phyloP scores from a whole-genome alignment of 2,113 vertebrate genomes.

The Lagenorhynchus albirostris region DNA sequence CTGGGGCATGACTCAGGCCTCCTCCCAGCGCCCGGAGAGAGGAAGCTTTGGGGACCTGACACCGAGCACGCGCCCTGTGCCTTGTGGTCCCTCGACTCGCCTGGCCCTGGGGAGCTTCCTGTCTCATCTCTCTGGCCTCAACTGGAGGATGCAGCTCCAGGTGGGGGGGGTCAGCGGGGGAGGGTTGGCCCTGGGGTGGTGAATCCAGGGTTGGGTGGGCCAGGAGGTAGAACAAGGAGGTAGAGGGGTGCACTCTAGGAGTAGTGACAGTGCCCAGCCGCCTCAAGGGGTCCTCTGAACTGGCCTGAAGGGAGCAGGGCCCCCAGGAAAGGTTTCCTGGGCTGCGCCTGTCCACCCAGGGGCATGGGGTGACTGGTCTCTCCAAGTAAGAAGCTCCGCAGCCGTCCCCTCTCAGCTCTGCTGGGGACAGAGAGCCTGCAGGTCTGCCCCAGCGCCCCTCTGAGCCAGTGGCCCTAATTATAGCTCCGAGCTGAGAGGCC shows the following conservation, averaged over 20 bases:
- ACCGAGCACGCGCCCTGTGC: rapidly evolving
- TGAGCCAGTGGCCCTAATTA: not conserved
- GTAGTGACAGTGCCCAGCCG: rapidly evolving
- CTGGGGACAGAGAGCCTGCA: not conserved
- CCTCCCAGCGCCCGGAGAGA: rapidly evolving
- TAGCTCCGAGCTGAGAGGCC: not conserved
- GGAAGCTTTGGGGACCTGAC: rapidly evolving
- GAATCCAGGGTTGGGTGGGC: not conserved
- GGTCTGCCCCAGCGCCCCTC: not conserved
- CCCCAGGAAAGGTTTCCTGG: rapidly evolving
- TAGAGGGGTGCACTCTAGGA: rapidly evolving
- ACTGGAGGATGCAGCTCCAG: not conserved
- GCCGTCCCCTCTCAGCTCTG: rapidly evolving
- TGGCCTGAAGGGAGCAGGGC: rapidly evolving
- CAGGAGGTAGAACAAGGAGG: not conserved
- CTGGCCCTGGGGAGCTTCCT: not conserved
- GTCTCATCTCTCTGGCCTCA: rapidly evolving
- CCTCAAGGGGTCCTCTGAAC: not conserved
- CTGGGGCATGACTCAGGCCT: too few relatives aligned
- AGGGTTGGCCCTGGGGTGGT: not conserved
- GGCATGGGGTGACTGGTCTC: not conserved
- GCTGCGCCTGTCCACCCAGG: not conserved
- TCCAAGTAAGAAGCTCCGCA: rapidly evolving
- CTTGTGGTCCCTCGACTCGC: rapidly evolving
- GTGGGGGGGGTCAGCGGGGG: not conserved